These are phyloP conservation scores for Drosophila pseudoobscura DNA, from an alignment of 1,140 invertebrate genomes.

Conservation along the genomic window DNA sequence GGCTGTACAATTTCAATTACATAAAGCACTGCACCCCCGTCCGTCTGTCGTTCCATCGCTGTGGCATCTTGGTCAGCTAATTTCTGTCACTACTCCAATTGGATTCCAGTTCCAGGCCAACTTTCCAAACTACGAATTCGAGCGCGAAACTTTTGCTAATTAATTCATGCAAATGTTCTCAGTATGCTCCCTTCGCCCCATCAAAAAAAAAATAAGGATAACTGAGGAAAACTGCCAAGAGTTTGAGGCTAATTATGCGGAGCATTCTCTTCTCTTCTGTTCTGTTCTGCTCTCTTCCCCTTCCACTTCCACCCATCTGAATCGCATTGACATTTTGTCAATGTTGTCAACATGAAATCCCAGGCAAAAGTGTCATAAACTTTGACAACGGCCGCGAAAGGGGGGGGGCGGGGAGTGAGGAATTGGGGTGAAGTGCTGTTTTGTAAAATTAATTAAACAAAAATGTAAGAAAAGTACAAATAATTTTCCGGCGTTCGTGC, in stretches of 20 bases:
- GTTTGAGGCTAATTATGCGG: slow-evolving; percentile 72
- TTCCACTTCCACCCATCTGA: slow-evolving; percentile 4
- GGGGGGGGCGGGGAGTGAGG: background rate
- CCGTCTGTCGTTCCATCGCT: slow-evolving; percentile 2
- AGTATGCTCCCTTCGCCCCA: background rate
- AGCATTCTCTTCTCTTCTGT: slow-evolving; percentile 14
- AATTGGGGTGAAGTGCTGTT: slow-evolving; percentile 10
- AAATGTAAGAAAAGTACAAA: slow-evolving; percentile 77
- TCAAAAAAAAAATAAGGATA: background rate
- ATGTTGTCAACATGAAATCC: slow-evolving; percentile 79
- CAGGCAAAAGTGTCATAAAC: slow-evolving; percentile 76
- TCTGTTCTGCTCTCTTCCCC: background rate
- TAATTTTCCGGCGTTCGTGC: slow-evolving; percentile 70
- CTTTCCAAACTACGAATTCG: slow-evolving; percentile 29
- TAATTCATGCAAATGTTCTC: slow-evolving; percentile 75
- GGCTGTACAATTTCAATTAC: slow-evolving; percentile 62
- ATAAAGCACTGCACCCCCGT: slow-evolving; percentile 43
- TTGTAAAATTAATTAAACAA: slow-evolving; percentile 81
- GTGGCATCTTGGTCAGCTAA: slow-evolving; percentile 39
- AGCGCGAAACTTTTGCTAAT: slow-evolving; percentile 68
- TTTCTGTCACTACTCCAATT: slow-evolving; percentile 42
- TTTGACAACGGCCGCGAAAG: slow-evolving; percentile 56
- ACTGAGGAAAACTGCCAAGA: slow-evolving; percentile 20
- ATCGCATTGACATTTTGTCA: slow-evolving; percentile 74
- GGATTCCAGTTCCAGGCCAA: slow-evolving; percentile 28